phyloP scores from a whole-genome alignment of 2,888 invertebrate genomes.

The Xestia c-nigrum region DNA sequence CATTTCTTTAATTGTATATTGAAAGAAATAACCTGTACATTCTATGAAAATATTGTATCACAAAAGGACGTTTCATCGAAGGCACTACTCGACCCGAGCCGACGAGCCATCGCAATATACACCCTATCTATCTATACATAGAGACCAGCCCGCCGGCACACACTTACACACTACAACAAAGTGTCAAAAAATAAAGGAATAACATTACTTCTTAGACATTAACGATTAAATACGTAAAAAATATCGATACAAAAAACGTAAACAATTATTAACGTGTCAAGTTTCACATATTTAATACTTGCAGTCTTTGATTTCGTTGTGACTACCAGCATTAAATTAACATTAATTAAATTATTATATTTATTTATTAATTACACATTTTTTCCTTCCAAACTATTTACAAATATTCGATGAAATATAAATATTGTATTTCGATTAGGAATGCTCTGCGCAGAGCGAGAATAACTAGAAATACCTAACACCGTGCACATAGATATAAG shows the following conservation, averaged over 20 bases:
- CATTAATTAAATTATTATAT: slow-evolving; percentile 70
- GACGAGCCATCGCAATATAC: slow-evolving; percentile 50
- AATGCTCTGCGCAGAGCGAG: slow-evolving; percentile 85
- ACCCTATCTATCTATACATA: slow-evolving; percentile 41
- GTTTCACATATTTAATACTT: slow-evolving; percentile 80
- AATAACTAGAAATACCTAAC: slow-evolving; percentile 76
- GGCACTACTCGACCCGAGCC: slow-evolving; percentile 78
- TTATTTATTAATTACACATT: slow-evolving; percentile 61
- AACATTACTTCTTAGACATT: slow-evolving; percentile 78
- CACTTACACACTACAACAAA: slow-evolving; percentile 79
- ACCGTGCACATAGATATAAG: slow-evolving; percentile 79
- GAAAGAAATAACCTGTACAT: slow-evolving; percentile 89
- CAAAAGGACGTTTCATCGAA: slow-evolving; percentile 88
- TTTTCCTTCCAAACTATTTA: slow-evolving; percentile 78
- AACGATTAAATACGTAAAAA: slow-evolving; percentile 86
- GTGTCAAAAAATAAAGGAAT: slow-evolving; percentile 88
- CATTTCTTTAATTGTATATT: slow-evolving; percentile 83
- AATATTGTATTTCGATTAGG: slow-evolving; percentile 81
- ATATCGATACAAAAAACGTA: slow-evolving; percentile 76
- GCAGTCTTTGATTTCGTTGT: slow-evolving; percentile 90
- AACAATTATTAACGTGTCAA: slow-evolving; percentile 81
- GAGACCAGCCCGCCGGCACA: slow-evolving; percentile 46
- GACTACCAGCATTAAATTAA: slow-evolving; percentile 87
- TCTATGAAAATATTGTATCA: slow-evolving; percentile 88
- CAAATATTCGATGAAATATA: slow-evolving; percentile 85